Conservation (phyloP, 1,140 invertebrate species). For the Laodelphax striatellus region DNA sequence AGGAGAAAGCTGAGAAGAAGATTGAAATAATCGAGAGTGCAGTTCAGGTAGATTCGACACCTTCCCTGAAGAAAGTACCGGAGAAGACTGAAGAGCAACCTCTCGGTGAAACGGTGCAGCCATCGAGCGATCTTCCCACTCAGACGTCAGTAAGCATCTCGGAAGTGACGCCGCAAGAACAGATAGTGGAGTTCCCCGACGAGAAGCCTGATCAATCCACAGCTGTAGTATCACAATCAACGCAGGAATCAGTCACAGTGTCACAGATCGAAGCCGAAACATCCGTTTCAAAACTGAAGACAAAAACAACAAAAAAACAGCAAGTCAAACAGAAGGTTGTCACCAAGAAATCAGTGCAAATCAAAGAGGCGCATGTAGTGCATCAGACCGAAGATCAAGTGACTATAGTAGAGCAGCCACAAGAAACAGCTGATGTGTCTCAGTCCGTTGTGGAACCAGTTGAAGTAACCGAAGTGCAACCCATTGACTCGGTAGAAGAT, state of each 20-base stretch:
- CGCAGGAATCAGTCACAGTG: constrained; percentile 12
- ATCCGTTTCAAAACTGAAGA: constrained; percentile 15
- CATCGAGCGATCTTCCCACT: constrained; percentile 27
- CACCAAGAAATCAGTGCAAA: constrained; percentile 11
- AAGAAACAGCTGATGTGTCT: neutral
- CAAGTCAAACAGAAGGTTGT: constrained; percentile 13
- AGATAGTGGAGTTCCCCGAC: constrained; percentile 11
- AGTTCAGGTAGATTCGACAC: neutral
- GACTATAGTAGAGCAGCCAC: neutral
- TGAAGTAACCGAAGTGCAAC: constrained; percentile 5
- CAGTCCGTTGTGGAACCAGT: constrained; percentile 10
- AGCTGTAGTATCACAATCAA: constrained; percentile 1
- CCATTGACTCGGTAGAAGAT: constrained; percentile 30
- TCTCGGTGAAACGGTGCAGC: neutral
- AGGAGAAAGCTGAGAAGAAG: constrained; percentile 17
- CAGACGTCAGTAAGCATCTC: constrained; percentile 47
- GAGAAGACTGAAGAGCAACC: constrained; percentile 3
- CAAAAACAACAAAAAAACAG: constrained; percentile 13
- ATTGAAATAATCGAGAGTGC: constrained; percentile 11
- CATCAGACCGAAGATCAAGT: neutral
- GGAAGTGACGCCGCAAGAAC: constrained; percentile 37
- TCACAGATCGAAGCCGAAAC: constrained; percentile 14
- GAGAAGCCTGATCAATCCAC: neutral
- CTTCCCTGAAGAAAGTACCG: constrained; percentile 22
- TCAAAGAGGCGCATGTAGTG: constrained; percentile 3